These are phyloP conservation scores for Drosophila fungiperda DNA, from an alignment of 2,888 invertebrate species.

Conservation along the genomic window DNA sequence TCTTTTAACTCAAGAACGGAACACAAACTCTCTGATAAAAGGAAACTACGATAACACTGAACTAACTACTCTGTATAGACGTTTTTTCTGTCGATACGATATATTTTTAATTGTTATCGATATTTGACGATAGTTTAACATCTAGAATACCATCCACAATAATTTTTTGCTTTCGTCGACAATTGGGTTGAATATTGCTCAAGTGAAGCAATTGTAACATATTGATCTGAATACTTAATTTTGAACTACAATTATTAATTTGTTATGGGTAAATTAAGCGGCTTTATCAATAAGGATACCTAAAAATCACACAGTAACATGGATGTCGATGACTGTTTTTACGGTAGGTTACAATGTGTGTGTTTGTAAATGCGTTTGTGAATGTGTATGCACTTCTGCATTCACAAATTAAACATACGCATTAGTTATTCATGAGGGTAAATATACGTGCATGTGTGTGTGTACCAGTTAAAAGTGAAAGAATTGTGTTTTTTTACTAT, in stretches of 20 bases:
- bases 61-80: too few relatives aligned
- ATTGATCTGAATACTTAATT: background rate
- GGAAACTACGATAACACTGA: background rate
- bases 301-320: slow-evolving; percentile 35
- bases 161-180: slow-evolving; percentile 65
- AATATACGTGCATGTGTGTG: background rate
- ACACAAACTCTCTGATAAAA: background rate
- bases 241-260: background rate
- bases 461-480: slow-evolving; percentile 10
- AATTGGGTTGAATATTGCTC: slow-evolving; percentile 33
- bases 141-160: slow-evolving; percentile 23
- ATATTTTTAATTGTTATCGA: slow-evolving; percentile 7
- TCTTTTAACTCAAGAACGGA: background rate
- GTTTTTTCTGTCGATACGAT: background rate
- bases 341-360: slow-evolving; percentile 47
- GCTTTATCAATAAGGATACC: slow-evolving; percentile 9
- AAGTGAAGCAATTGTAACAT: background rate
- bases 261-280: slow-evolving; percentile 24
- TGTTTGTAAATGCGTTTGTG: slow-evolving; percentile 5
- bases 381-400: slow-evolving; percentile 15
- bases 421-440: background rate
- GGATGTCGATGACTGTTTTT: slow-evolving; percentile 63
- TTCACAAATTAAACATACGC: slow-evolving; percentile 3
- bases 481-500: background rate
- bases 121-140: slow-evolving; percentile 19